Evolutionary conservation across 2,888 invertebrate genomes (phyloP), one percentile per base, ranked within the genome.

Genomic region (Leptopilina myrica): DNA sequence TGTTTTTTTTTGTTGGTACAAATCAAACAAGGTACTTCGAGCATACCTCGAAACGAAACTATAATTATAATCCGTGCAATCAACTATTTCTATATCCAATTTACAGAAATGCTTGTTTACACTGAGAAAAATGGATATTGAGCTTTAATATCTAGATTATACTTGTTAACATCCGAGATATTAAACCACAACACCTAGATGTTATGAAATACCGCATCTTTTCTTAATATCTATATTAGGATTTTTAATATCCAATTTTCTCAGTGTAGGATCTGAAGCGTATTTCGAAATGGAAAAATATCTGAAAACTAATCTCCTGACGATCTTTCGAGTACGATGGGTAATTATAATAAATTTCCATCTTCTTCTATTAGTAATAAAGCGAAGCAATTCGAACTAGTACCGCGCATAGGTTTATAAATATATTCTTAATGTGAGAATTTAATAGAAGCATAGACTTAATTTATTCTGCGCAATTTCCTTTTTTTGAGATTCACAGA

Each of bases 391-490:
- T 59, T n/a, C 59, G n/a, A 59, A 59, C n/a, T 15, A 59, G 15
- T 15, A 59, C 7, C 20, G 20, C 20, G 20, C 7, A 7, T 59
- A 59, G 33, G 3, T 33, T 7, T 59, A 59, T n/a, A 15, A 8
- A 43, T 59, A 14, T 67, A 67, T 40, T 3, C 43, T 12, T 12
- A 67, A 67, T 20, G 67, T 8, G 33, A 53, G 53, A 53, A 69
- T 33, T 33, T 26, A 69, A 69, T 12, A 26, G 20, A 33, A 26
- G 12, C n/a, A 67, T 2, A 20, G 20, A 20, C 20, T 20, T 5
- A 53, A 69, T 69, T 69, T 49, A 69, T 69, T 69, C 26, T 26
- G 8, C 12, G 20, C 14, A 67, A 67, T 40, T 15, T 64, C 64
- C 64, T 64, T 40, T 33, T 20, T 9, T 33, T 20, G 64, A 59